Base-by-base conservation (phyloP, 1,140 invertebrate species). In the Cydia fagiglandana region DNA sequence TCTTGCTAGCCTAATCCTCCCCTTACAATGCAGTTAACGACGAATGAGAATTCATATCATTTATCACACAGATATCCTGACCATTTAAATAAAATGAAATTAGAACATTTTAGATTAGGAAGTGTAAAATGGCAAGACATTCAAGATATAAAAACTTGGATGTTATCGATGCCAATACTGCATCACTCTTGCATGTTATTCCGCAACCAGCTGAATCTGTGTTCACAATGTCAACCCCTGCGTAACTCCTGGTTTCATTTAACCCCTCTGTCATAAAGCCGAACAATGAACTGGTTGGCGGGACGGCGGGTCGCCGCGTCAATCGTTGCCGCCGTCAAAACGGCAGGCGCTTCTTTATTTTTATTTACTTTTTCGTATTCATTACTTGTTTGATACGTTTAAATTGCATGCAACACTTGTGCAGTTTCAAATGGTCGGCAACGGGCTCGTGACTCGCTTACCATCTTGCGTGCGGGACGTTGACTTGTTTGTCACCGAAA, bases 211-310 rank as follows among this genome's bases (percentile, higher is more conserved):
- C 17, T 61, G 56, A 3, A 61, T 70, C n/a, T 70, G 34, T 70
- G 34, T 38, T 5, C 66, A 17, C n/a, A 38, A 12, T 38, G 38
- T 70, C 66, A 70, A 70, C 66, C 66, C 66, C 66, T 70, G 38
- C n/a, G 66, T 10, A 10, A 70, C 34, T 70, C 34, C 28, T 13
- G 66, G 30, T 34, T 45, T 70, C 66, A 20, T 70, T 41, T 70
- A 45, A 70, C 66, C 66, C 66, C 66, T 70, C 66, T 34, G 17
- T 70, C 66, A 70, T 70, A 70, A 70, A 41, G 66, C 66, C 38
- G 38, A 70, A 70, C 66, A 70, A 70, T 41, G 34, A 41, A 70
- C 66, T n/a, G 66, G 66, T 17, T 17, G 66, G 66, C 66, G 66
- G 66, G 66, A n/a, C 66, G 66, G 66, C 66, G 66, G 66, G 66